Conservation (phyloP, 2,888 invertebrate genomes). For the Caenorhabditis sinica region DNA sequence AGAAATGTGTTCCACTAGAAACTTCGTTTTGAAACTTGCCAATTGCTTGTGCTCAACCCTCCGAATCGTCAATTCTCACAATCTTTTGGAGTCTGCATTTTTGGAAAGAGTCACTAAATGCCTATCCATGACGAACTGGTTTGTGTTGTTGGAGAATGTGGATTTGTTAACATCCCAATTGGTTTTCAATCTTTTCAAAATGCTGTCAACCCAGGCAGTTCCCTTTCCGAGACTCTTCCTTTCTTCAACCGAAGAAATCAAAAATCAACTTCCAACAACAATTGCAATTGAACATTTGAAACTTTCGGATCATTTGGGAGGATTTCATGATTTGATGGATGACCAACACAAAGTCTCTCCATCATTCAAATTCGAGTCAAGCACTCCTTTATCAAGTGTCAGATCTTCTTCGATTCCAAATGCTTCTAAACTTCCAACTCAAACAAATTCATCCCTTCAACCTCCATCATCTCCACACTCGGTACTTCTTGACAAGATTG, state of each 20-base stretch:
- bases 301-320: conserved; percentile 1
- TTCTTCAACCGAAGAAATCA: conserved; percentile 61
- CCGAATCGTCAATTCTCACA: conserved; percentile 76
- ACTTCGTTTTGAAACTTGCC: conserved; percentile 51
- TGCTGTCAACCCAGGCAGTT: conserved; percentile 13
- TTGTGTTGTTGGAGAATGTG: conserved; percentile 76
- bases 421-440: conserved; percentile 30
- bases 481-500: conserved; percentile 54
- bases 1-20: conserved; percentile 59
- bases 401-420: conserved; percentile 48
- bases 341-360: conserved; percentile 48
- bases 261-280: conserved; percentile 38
- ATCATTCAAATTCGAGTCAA: conserved; percentile 55
- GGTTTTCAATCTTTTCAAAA: conserved; percentile 59
- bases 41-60: conserved; percentile 71
- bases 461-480: conserved; percentile 59
- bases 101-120: conserved; percentile 64
- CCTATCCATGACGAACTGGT: conserved; percentile 58
- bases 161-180: conserved; percentile 68
- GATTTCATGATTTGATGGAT: conserved; percentile 15
- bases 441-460: conserved; percentile 5
- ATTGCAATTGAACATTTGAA: conserved; percentile 47
- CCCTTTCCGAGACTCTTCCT: conserved; percentile 72
- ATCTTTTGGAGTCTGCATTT: conserved; percentile 50
- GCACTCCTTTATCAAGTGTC: conserved; percentile 53